These are phyloP conservation scores for Cynopterus sphinx DNA, from an alignment of 2,797 vertebrate genomes.

Conservation along the genomic window DNA sequence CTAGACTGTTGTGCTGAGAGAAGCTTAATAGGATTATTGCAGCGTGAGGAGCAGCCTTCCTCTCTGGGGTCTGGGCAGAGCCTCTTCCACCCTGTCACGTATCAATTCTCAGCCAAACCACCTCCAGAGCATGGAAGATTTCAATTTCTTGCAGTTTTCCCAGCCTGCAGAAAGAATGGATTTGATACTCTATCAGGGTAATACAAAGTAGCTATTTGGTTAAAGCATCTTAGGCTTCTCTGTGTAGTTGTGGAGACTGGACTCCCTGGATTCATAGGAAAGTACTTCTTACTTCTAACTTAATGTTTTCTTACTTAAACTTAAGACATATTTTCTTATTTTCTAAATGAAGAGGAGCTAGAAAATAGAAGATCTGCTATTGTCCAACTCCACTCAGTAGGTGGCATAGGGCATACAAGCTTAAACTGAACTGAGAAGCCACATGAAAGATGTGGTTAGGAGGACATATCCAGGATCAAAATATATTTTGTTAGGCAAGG, in stretches of 20 bases:
- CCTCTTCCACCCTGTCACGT: background rate
- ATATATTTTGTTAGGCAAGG: background rate
- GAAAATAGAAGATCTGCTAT: background rate
- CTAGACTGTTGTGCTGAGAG: background rate
- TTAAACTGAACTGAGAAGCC: background rate
- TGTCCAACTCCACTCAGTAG: background rate
- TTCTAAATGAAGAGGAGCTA: background rate
- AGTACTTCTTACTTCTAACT: background rate
- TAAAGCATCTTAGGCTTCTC: background rate
- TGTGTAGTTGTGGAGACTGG: background rate
- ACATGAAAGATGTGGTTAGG: background rate
- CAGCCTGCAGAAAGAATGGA: background rate
- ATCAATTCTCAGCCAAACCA: background rate
- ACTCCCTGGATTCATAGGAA: background rate
- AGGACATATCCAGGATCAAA: background rate
- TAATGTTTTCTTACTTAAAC: background rate
- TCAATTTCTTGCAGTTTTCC: slow-evolving; percentile 44
- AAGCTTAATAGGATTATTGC: slow-evolving; percentile 4
- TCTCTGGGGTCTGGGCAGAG: background rate
- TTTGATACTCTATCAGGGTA: background rate
- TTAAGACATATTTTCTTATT: background rate
- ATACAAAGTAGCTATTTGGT: background rate
- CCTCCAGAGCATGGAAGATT: slow-evolving; percentile 3
- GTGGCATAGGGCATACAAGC: background rate
- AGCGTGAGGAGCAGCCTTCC: background rate